phyloP scores from a whole-genome alignment of 2,113 vertebrate genomes.

The Chloebia gouldiae region DNA sequence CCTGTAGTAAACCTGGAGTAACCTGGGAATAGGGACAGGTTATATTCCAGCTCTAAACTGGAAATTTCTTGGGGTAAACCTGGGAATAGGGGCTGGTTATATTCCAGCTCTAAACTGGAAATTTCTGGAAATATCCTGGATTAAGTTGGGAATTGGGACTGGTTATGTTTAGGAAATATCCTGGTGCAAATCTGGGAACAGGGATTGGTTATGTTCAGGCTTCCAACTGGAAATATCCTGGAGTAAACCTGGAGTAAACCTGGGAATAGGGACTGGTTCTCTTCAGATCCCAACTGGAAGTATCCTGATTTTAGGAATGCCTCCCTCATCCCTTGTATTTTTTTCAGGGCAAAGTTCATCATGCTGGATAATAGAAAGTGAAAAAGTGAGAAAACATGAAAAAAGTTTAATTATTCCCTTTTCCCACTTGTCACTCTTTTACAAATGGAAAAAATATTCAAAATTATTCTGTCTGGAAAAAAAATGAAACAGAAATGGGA shows the following conservation, averaged over 20 bases:
- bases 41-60: fast-evolving
- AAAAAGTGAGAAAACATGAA: neutral
- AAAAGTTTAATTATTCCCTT: neutral
- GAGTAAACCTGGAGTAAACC: neutral
- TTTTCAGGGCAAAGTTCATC: neutral
- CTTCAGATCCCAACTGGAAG: neutral
- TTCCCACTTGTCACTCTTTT: neutral
- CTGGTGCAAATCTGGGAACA: neutral
- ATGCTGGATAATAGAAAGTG: neutral
- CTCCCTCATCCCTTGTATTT: neutral
- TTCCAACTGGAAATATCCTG: neutral
- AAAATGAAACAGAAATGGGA: neutral
- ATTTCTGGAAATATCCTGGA: neutral
- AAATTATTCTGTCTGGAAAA: neutral
- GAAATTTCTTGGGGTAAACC: neutral
- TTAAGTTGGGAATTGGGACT: neutral
- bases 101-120: too few relatives aligned
- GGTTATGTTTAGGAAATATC: neutral
- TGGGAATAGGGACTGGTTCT: neutral
- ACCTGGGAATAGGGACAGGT: neutral
- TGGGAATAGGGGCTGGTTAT: neutral
- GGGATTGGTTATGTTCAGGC: too few relatives aligned
- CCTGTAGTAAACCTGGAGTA: neutral
- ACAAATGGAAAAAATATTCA: neutral
- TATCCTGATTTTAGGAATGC: neutral